Conservation (phyloP, 2,888 invertebrate species). For the Caenorhabditis sp. region DNA sequence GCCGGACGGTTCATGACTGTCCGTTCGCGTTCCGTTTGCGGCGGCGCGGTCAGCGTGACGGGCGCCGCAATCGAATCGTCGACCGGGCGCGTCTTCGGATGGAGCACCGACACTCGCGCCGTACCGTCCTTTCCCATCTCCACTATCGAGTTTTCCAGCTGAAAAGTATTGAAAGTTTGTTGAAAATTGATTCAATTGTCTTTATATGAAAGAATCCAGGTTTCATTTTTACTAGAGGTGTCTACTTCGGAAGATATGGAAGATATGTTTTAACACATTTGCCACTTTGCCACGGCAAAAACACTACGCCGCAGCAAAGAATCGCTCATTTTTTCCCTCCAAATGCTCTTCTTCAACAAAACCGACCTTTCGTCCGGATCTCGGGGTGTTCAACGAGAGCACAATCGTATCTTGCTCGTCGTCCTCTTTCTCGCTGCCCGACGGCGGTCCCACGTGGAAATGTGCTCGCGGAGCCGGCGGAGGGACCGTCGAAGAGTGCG, state of each 20-base stretch:
- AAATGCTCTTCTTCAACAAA: conserved; percentile 2
- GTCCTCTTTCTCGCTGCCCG: conserved; percentile 37
- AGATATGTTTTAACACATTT: no score
- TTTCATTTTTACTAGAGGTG: no score
- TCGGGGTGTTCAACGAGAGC: conserved; percentile 31
- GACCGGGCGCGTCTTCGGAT: conserved; percentile 27
- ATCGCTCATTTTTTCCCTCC: no score
- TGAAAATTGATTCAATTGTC: no score
- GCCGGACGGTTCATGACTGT: conserved; percentile 39
- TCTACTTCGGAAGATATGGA: no score
- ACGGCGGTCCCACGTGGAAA: conserved; percentile 45
- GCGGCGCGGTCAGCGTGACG: conserved; percentile 21
- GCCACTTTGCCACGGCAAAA: no score
- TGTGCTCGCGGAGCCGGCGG: conserved; percentile 42
- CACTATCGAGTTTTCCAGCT: conserved; percentile 66
- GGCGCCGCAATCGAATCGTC: conserved; percentile 39
- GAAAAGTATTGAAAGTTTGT: conserved; percentile 6
- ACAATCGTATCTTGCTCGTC: conserved; percentile 30
- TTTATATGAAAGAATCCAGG: no score
- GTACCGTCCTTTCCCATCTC: conserved; percentile 66
- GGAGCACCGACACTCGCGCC: conserved; percentile 58
- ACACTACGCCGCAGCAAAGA: no score
- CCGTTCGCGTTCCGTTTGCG: conserved; percentile 47
- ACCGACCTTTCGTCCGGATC: conserved; percentile 24
- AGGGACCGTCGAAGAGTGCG: no score